Base-by-base conservation (phyloP, 1,140 invertebrate genomes). In the Bathynomus jamesi region DNA sequence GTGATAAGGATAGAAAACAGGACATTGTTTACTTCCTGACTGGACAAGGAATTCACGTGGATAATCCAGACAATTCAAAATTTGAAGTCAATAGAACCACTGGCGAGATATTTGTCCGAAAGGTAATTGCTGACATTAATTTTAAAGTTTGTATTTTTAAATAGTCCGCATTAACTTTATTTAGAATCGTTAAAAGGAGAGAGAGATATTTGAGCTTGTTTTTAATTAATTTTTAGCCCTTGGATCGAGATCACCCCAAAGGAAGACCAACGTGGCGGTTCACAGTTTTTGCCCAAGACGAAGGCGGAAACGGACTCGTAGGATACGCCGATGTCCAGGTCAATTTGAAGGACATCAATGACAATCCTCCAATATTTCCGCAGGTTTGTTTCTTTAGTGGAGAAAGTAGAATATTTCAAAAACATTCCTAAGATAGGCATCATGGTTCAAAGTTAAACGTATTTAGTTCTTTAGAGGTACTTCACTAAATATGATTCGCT, bases 271-370 rank as follows among this genome's bases (percentile, higher is more conserved):
- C 95, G 80, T 99, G 96, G 95, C 89, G 96, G 78, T 98, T 99
- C 82, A 98, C 96, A 4, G 95, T 99, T 3, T 96, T 96, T 80
- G 96, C 95, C 63, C 93, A 96, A 83, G 96, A 99, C 81, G 95
- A 98, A 85, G 93, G 93, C 3, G 94, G 94, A 40, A 94, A 95
- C 83, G 94, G 94, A 40, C 86, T 97, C 0, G 94, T 97, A 4
- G 96, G 96, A 53, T 98, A 98, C 81, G 94, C 95, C n/a, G 95
- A 98, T 83, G 95, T 99, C 3, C 93, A 97, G 85, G 94, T 98
- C 68, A 96, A 95, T 82, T 87, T 98, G 3, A 94, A 95, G 81
- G 96, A 99, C 81, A 96, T 98, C 79, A 99, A 99, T 83, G 97
- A 99, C 83, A 99, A 99, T 83, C 90, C 92, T 13, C 97, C 97